Percentiles rank a stretch among this genome's conserved stretches.
These are phyloP conservation scores for Epinotia bilunana DNA, from an alignment of 2,888 invertebrate species.

Conservation along the genomic window DNA sequence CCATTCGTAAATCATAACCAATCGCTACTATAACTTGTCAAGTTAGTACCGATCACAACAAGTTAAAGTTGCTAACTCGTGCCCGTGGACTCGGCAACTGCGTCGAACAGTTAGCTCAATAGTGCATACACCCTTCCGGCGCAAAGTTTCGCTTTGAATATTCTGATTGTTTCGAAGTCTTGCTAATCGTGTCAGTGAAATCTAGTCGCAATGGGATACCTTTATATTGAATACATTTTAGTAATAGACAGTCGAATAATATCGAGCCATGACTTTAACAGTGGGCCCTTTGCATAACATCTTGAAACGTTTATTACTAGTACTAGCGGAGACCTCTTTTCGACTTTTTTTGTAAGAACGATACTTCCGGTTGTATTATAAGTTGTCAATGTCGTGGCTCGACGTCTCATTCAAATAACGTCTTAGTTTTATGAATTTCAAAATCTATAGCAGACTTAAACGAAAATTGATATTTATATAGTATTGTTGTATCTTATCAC, in stretches of 20 bases:
- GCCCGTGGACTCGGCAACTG: conserved; percentile 17
- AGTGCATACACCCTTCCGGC: conserved; percentile 14
- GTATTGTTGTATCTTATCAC: no score
- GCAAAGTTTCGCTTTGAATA: conserved; percentile 2
- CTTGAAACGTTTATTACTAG: no score
- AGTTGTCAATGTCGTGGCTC: no score
- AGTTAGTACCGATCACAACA: background rate
- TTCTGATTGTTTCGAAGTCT: conserved; percentile 1
- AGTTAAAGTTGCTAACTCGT: background rate
- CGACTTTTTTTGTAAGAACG: no score
- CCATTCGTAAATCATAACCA: background rate
- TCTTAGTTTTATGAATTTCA: no score
- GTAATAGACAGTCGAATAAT: no score
- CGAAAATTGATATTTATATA: no score
- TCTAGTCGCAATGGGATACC: background rate
- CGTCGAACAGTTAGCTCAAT: conserved; percentile 21
- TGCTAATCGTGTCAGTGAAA: conserved; percentile 6
- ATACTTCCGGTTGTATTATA: no score
- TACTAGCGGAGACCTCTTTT: no score
- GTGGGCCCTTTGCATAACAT: background rate
- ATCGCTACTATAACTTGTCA: background rate
- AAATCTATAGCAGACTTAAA: no score
- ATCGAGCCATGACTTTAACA: background rate
- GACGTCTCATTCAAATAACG: no score
- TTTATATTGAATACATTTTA: background rate